phyloP scores from a whole-genome alignment of 64 coral and sea anemone species.

The Astreopora myriophthalma region DNA sequence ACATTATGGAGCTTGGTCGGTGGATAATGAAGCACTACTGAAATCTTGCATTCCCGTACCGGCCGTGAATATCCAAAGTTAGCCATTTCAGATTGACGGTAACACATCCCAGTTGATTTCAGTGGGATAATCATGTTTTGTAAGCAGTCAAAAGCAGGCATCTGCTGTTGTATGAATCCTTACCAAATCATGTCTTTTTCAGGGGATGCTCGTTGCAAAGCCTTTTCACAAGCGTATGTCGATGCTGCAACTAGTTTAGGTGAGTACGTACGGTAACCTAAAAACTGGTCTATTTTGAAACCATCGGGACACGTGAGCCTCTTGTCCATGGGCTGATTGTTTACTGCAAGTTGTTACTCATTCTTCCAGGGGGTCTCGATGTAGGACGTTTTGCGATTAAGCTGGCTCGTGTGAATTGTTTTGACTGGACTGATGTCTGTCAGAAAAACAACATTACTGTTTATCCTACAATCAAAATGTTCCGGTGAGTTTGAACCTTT shows the following conservation, averaged over 20 bases:
- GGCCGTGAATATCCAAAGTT: too few species aligned
- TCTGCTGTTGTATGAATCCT: too few species aligned
- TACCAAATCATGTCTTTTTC: neutral
- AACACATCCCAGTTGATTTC: too few species aligned
- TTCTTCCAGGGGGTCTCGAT: constrained; percentile 5
- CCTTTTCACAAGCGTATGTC: constrained; percentile 57
- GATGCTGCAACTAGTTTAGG: constrained; percentile 60
- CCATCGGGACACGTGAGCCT: too few species aligned
- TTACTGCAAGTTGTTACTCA: neutral
- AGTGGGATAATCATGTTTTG: too few species aligned
- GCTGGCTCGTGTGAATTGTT: constrained; percentile 81
- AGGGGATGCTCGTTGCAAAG: constrained; percentile 77
- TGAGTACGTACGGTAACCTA: neutral
- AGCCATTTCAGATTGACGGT: too few species aligned
- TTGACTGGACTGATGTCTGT: constrained; percentile 90
- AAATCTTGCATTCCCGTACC: too few species aligned
- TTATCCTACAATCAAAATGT: constrained; percentile 87
- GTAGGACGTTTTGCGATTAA: constrained; percentile 49
- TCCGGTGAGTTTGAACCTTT: constrained; percentile 38
- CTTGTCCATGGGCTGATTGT: neutral
- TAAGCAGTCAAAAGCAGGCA: too few species aligned
- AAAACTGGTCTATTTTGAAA: too few species aligned
- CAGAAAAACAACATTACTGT: constrained; percentile 78
- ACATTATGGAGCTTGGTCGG: too few species aligned
- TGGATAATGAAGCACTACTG: too few species aligned